These are phyloP conservation scores for Anorthoa munda DNA, from an alignment of 2,888 invertebrate species.

Conservation along the genomic window DNA sequence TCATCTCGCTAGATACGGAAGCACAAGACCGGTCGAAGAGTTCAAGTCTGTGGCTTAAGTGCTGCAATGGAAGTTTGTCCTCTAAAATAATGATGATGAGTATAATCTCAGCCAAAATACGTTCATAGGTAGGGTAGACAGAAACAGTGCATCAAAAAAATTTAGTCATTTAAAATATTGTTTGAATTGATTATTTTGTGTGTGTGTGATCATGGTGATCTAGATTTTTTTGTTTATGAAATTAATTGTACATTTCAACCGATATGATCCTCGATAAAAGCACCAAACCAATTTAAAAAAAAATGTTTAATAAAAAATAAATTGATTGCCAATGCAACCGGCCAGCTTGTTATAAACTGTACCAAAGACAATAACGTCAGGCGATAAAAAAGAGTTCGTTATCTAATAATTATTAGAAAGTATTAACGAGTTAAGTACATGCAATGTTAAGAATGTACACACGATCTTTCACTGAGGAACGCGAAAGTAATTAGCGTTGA, in stretches of 20 bases:
- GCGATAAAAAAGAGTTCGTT: constrained; percentile 57
- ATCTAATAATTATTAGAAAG: constrained; percentile 66
- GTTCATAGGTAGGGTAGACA: no score
- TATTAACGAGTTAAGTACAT: constrained; percentile 50
- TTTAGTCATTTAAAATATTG: no score
- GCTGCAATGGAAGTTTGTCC: no score
- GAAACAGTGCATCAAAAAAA: no score
- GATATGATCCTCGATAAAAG: constrained; percentile 7
- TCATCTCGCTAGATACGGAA: no score
- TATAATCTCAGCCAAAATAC: not conserved
- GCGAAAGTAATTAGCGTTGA: constrained; percentile 45
- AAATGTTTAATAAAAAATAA: constrained; percentile 25
- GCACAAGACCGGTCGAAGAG: no score
- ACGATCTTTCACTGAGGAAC: constrained; percentile 26
- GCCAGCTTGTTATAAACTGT: constrained; percentile 28
- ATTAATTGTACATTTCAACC: not conserved
- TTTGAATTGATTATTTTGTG: no score
- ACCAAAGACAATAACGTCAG: constrained; percentile 53
- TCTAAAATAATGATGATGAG: no score
- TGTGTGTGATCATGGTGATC: no score
- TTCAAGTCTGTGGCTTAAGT: no score
- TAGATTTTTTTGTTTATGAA: not conserved
- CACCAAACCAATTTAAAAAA: constrained; percentile 30
- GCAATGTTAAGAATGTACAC: constrained; percentile 58
- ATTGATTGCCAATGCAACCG: constrained; percentile 19